phyloP scores from a whole-genome alignment of 2,113 vertebrate genomes.

The Dissostichus mawsoni region DNA sequence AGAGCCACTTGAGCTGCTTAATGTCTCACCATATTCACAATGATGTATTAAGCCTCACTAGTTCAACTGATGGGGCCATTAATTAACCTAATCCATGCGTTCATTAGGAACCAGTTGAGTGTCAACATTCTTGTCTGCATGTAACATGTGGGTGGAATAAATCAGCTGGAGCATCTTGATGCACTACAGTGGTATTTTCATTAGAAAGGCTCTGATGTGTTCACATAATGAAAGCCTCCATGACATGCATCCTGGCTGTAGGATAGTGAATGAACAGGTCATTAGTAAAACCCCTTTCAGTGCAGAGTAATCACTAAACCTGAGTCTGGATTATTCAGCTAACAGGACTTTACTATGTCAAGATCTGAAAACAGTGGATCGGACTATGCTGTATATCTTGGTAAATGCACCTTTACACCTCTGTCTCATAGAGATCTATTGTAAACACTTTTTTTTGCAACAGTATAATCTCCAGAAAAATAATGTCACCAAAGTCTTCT shows the following conservation, averaged over 20 bases:
- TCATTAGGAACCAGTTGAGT: conserved; percentile 49
- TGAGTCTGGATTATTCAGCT: not conserved
- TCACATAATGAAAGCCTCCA: not conserved
- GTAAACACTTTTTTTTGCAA: too few species aligned
- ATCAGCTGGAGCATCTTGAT: conserved; percentile 7
- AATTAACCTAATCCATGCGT: conserved; percentile 45
- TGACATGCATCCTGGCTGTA: not conserved
- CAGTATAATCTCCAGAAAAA: too few species aligned
- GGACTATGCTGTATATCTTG: too few species aligned
- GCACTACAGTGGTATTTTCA: conserved; percentile 1
- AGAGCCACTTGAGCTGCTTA: conserved; percentile 32
- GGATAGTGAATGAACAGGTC: not conserved
- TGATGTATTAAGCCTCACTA: conserved; percentile 50
- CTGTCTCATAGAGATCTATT: too few species aligned
- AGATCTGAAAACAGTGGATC: not conserved
- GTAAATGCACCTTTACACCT: too few species aligned
- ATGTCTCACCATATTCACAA: conserved; percentile 37
- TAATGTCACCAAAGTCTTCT: not conserved
- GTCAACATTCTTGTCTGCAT: conserved; percentile 46
- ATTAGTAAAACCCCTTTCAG: not conserved
- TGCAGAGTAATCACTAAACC: not conserved
- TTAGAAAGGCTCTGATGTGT: not conserved
- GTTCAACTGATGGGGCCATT: conserved; percentile 47
- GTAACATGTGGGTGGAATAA: conserved; percentile 31
- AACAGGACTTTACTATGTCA: not conserved